Evolutionary conservation across 2,113 vertebrate genomes (phyloP).

Genomic region (Cavia porcellus): DNA sequence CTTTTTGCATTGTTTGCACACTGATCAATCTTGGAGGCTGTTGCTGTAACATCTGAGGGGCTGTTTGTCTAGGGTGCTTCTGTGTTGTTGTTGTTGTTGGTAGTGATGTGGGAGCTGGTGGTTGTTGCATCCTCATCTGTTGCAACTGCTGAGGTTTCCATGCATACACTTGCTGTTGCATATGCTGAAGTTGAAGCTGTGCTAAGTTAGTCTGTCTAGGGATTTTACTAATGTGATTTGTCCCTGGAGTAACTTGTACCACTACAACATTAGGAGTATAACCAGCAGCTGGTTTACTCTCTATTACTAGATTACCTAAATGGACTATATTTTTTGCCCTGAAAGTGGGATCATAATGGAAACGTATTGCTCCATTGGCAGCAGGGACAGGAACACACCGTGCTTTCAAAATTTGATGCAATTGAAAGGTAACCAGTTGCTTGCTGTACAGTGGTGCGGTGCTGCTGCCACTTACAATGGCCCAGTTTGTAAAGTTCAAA

Average conservation of each 20-base stretch:
- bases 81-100: slow-evolving; percentile 75
- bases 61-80: slow-evolving; percentile 90
- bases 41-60: slow-evolving; percentile 94
- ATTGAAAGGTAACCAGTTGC: slow-evolving; percentile 96
- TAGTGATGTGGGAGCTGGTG: slow-evolving; percentile 90
- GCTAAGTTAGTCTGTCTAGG: slow-evolving; percentile 98
- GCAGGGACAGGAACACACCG: slow-evolving; percentile 96
- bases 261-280: slow-evolving; percentile 94
- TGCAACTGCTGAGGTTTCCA: slow-evolving; percentile 94
- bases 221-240: slow-evolving; percentile 94
- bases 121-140: slow-evolving; percentile 97
- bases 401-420: slow-evolving; percentile 96
- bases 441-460: slow-evolving; percentile 98
- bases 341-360: slow-evolving; percentile 99
- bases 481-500: slow-evolving; percentile 98
- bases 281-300: slow-evolving; percentile 93
- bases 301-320: slow-evolving; percentile 97
- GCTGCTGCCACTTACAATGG: slow-evolving; percentile 96
- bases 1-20: slow-evolving; percentile 97
- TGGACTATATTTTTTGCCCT: slow-evolving; percentile 99
- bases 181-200: slow-evolving; percentile 97
- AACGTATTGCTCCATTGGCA: slow-evolving; percentile 96
- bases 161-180: slow-evolving; percentile 96
- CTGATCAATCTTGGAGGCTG: slow-evolving; percentile 99
- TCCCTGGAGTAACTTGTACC: slow-evolving; percentile 92